Evolutionary conservation across 2,797 vertebrate genomes (phyloP).

Genomic region (Miichthys miiuy): DNA sequence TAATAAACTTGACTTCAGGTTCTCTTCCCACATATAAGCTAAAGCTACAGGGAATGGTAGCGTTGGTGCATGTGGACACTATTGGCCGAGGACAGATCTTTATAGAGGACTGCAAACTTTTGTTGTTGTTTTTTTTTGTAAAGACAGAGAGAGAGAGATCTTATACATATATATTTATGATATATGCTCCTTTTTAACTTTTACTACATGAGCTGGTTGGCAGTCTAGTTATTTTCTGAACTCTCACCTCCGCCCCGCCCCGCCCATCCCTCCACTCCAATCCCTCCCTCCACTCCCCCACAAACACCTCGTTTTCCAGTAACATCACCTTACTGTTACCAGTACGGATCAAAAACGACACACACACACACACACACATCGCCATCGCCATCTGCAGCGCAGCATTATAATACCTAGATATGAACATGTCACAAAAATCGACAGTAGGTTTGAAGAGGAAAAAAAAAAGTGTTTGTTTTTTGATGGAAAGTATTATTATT

Average conservation of each 20-base stretch:
- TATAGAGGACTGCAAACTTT: slow-evolving; percentile 81
- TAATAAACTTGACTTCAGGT: slow-evolving; percentile 84
- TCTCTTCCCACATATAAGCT: slow-evolving; percentile 83
- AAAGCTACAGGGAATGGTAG: slow-evolving; percentile 73
- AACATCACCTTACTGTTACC: slow-evolving; percentile 74
- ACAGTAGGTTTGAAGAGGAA: slow-evolving; percentile 83
- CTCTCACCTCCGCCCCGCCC: slow-evolving; percentile 36
- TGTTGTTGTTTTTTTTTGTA: slow-evolving; percentile 63
- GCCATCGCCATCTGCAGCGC: slow-evolving; percentile 72
- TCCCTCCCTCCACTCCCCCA: background rate
- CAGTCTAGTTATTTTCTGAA: slow-evolving; percentile 90
- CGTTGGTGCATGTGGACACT: slow-evolving; percentile 72
- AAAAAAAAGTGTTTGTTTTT: slow-evolving; percentile 83
- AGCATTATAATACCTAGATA: slow-evolving; percentile 75
- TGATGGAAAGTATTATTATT: slow-evolving; percentile 88
- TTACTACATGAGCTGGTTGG: slow-evolving; percentile 81
- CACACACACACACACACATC: slow-evolving; percentile 46
- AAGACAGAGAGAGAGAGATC: slow-evolving; percentile 79
- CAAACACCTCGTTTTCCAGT: slow-evolving; percentile 62
- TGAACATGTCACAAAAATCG: slow-evolving; percentile 76
- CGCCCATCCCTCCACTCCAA: too few relatives aligned
- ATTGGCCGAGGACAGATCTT: slow-evolving; percentile 80
- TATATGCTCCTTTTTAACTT: slow-evolving; percentile 83
- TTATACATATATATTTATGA: slow-evolving; percentile 86
- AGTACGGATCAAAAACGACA: slow-evolving; percentile 63